These are phyloP conservation scores for Papilio polyxenes DNA, from an alignment of 1,140 invertebrate genomes.

Conservation along the genomic window DNA sequence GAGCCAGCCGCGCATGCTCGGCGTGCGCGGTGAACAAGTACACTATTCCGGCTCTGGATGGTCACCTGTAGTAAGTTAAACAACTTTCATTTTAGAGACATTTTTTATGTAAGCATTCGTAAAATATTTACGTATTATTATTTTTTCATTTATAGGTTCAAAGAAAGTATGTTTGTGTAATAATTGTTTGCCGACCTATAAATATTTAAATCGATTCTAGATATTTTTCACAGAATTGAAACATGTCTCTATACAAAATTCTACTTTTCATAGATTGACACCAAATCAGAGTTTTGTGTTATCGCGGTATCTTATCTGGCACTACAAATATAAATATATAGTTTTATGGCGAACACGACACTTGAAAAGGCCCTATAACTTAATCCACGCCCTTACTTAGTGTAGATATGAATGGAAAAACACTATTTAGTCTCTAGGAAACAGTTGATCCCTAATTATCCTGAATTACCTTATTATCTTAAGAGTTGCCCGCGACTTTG, in stretches of 20 bases:
- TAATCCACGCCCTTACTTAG: background rate
- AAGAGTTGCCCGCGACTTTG: too few relatives aligned
- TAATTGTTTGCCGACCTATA: too few relatives aligned
- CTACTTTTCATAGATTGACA: background rate
- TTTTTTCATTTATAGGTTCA: background rate
- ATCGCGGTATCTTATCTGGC: background rate
- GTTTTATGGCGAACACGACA: background rate
- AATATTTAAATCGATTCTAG: too few relatives aligned
- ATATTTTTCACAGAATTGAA: too few relatives aligned
- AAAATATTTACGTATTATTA: background rate
- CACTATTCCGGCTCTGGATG: conserved; percentile 98
- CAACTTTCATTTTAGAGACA: background rate
- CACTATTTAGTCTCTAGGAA: too few relatives aligned
- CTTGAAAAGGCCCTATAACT: background rate
- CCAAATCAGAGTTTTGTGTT: too few relatives aligned
- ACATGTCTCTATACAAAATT: background rate
- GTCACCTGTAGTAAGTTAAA: conserved; percentile 93
- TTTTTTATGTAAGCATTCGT: background rate
- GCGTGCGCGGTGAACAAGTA: conserved; percentile 88
- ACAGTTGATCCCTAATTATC: too few relatives aligned
- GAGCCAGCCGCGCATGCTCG: conserved; percentile 87
- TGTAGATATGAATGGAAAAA: background rate
- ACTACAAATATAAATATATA: background rate
- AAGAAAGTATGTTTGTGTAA: too few relatives aligned
- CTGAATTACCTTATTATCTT: too few relatives aligned